Conservation (phyloP, 2,888 invertebrate species). For the Tenthredo livida region DNA sequence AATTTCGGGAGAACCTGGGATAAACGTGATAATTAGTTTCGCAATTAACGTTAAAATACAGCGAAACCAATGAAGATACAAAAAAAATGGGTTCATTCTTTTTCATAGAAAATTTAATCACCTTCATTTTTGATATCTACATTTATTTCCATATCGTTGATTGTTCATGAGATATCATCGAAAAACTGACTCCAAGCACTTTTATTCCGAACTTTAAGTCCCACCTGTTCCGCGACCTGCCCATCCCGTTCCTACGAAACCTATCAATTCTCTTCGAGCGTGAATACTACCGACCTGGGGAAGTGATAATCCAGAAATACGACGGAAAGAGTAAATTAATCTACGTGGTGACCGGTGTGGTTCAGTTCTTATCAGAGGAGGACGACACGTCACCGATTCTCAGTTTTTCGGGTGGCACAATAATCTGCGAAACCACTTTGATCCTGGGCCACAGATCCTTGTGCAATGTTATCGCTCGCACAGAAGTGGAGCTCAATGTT, state of each 20-base stretch:
- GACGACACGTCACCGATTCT: constrained; percentile 33
- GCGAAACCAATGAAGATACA: too few species aligned
- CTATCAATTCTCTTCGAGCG: constrained; percentile 21
- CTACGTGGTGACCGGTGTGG: constrained; percentile 27
- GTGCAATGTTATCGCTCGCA: constrained; percentile 35
- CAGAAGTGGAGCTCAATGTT: constrained; percentile 27
- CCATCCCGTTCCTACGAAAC: constrained; percentile 33
- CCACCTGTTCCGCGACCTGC: constrained; percentile 30
- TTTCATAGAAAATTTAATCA: too few species aligned
- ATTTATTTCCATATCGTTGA: too few species aligned
- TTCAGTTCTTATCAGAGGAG: constrained; percentile 32
- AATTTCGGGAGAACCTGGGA: too few species aligned
- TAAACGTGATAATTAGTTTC: too few species aligned
- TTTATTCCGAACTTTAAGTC: constrained; percentile 4
- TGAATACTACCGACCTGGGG: constrained; percentile 39
- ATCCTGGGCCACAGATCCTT: constrained; percentile 18
- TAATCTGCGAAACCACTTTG: constrained; percentile 42
- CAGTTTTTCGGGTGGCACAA: constrained; percentile 32
- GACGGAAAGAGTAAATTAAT: constrained; percentile 21
- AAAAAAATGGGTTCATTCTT: too few species aligned
- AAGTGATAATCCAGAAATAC: constrained; percentile 34
- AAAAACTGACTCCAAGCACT: too few species aligned
- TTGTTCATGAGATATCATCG: too few species aligned
- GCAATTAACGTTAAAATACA: too few species aligned
- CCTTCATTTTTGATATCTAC: too few species aligned